Evolutionary conservation across 2,113 vertebrate species (phyloP).

Genomic region (Oreochromis aureus): DNA sequence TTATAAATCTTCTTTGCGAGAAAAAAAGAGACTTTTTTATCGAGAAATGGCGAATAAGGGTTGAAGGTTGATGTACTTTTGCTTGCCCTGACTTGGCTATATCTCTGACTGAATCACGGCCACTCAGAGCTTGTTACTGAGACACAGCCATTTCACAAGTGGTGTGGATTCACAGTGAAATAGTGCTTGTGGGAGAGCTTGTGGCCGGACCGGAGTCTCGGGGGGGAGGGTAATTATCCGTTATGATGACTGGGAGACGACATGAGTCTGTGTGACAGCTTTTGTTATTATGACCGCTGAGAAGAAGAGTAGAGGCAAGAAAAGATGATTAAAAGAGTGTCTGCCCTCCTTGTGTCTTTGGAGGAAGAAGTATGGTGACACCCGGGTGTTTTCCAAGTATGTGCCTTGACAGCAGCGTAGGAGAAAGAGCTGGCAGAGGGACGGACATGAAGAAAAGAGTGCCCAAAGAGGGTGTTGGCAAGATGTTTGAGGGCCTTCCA

Average conservation of each 20-base stretch:
- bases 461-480: conserved; percentile 39
- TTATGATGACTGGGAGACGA: conserved; percentile 74
- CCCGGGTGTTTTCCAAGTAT: conserved; percentile 58
- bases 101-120: conserved; percentile 62
- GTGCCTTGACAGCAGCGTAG: conserved; percentile 51
- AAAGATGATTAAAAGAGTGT: conserved; percentile 65
- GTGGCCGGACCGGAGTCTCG: conserved; percentile 43
- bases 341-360: conserved; percentile 69
- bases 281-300: conserved; percentile 69
- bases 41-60: conserved; percentile 8
- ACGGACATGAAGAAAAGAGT: conserved; percentile 49
- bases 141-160: conserved; percentile 61
- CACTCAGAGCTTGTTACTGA: conserved; percentile 70
- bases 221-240: conserved; percentile 72
- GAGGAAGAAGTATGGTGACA: conserved; percentile 60
- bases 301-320: conserved; percentile 41
- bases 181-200: conserved; percentile 53
- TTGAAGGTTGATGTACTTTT: conserved; percentile 65
- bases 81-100: conserved; percentile 51
- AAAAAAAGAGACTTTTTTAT: conserved; percentile 35
- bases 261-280: conserved; percentile 66
- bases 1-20: conserved; percentile 54
- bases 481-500: conserved; percentile 45
- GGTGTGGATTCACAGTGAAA: conserved; percentile 48
- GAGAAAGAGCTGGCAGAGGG: conserved; percentile 15